Percentiles rank a stretch among this genome's conserved stretches.
phyloP scores from a whole-genome alignment of 1,140 invertebrate genomes.

The Trichogramma pretiosum region DNA sequence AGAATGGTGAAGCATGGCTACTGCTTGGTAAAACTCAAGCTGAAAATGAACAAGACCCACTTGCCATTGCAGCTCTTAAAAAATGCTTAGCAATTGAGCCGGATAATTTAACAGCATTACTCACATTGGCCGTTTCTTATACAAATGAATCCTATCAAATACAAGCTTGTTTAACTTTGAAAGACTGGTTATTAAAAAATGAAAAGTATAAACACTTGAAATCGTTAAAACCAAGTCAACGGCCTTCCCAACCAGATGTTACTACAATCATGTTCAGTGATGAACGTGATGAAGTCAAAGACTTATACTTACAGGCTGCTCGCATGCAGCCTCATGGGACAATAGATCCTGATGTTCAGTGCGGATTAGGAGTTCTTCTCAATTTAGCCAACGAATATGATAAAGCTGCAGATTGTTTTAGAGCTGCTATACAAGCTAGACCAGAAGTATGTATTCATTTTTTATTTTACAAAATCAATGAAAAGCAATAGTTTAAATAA shows the following conservation, averaged over 20 bases:
- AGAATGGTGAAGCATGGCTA: constrained; percentile 74
- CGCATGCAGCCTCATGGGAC: constrained; percentile 59
- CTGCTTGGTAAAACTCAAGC: constrained; percentile 82
- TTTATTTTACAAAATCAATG: constrained; percentile 3
- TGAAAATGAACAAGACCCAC: constrained; percentile 80
- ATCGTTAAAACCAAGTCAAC: constrained; percentile 30
- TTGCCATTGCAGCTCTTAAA: constrained; percentile 81
- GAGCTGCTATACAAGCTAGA: constrained; percentile 72
- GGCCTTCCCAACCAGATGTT: no score
- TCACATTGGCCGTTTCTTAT: constrained; percentile 86
- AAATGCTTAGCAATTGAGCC: constrained; percentile 77
- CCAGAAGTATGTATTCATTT: constrained; percentile 53
- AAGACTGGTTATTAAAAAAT: constrained; percentile 78
- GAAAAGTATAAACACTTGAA: constrained; percentile 70
- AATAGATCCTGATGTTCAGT: constrained; percentile 91
- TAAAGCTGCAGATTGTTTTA: constrained; percentile 94
- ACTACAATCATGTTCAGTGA: no score
- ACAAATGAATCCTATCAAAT: constrained; percentile 87
- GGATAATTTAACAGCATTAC: constrained; percentile 72
- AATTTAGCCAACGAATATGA: constrained; percentile 90
- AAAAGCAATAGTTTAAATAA: no score
- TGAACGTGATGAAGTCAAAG: constrained; percentile 61
- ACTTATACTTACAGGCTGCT: constrained; percentile 79
- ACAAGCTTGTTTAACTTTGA: constrained; percentile 62
- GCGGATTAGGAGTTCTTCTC: constrained; percentile 89